Base-by-base conservation (phyloP, 2,888 invertebrate species). In the Lordiphosa andalusiaca region DNA sequence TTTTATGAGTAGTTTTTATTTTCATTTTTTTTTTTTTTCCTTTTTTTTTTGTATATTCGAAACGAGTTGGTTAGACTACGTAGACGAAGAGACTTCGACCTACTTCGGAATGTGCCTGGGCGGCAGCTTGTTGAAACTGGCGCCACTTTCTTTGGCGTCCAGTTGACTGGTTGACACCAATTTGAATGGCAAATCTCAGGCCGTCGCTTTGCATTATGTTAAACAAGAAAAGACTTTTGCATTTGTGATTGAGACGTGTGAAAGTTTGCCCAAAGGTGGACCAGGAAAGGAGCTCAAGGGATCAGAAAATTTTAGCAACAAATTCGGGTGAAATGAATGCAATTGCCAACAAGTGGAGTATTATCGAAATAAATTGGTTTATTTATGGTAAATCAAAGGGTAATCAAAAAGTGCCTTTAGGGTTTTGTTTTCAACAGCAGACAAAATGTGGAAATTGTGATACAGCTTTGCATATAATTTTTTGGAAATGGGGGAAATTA, bases 121-220 rank as follows among this genome's bases (percentile, higher is more conserved):
- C 23, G 60, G 53, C 55, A 54, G 56, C 44, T 39, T 30, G 30
- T 30, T 30, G 40, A 44, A 42, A 53, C 53, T 82, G 76, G 80
- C 76, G 82, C 83, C 76, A 78, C 83, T 82, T 76, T 77, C 84
- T 83, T 81, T 73, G 77, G 84, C 80, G 77, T 76, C 84, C 84
- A 76, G 77, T 76, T 78, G 78, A 69, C 71, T 83, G 83, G 77
- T 81, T 77, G 77, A 77, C 83, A 77, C 80, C 77, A 68, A 83
- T 77, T 77, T 80, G 81, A 77, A 83, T 83, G 76, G 80, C 80
- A 70, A 80, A 65, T 71, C 60, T 58, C 62, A 59, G 72, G 61
- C 64, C 53, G 53, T 35, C 35, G 53, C 44, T 60, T 53, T 12
- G 42, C 42, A 19, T 39, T n/a, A 56, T 62, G 55, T 62, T 62